phyloP scores from a whole-genome alignment of 37 sponge, comb jelly and placozoan genomes.

The Geodia barretti region DNA sequence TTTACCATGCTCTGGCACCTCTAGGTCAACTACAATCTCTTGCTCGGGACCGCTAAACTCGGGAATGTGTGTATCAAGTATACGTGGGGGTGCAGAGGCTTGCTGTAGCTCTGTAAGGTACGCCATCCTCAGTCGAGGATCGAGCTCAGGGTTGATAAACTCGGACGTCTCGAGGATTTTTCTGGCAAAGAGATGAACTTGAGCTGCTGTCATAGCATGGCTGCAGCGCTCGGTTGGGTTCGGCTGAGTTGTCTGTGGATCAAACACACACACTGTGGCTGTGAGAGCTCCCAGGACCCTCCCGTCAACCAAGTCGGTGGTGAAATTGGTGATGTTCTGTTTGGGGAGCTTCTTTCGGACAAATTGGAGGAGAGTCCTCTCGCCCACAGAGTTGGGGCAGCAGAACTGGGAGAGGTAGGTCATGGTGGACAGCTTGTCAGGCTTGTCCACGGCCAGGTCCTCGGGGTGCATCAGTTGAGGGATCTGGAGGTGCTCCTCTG shows the following conservation, averaged over 20 bases:
- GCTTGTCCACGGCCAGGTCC: conserved; percentile 39
- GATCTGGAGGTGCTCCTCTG: conserved; percentile 64
- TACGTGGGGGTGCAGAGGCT: conserved; percentile 32
- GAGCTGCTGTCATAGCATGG: conserved; percentile 57
- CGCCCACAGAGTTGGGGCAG: conserved; percentile 52
- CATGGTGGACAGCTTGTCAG: conserved; percentile 76
- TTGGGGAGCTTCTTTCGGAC: conserved; percentile 55
- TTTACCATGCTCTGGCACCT: background rate
- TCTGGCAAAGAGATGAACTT: conserved; percentile 50
- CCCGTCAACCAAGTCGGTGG: conserved; percentile 75
- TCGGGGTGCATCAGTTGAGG: conserved; percentile 58
- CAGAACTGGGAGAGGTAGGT: conserved; percentile 84
- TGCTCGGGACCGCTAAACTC: conserved; percentile 26
- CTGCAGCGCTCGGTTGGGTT: conserved; percentile 44
- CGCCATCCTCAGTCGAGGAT: conserved; percentile 47
- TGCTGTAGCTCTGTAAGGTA: conserved; percentile 68
- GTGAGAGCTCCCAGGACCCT: conserved; percentile 66
- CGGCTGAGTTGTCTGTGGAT: conserved; percentile 22
- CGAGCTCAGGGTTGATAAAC: conserved; percentile 51
- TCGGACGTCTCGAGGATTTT: conserved; percentile 51
- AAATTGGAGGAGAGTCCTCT: conserved; percentile 60
- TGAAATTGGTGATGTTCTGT: conserved; percentile 57
- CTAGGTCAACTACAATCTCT: conserved; percentile 32
- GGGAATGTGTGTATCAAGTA: conserved; percentile 42
- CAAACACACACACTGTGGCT: conserved; percentile 50